phyloP scores from a whole-genome alignment of 2,797 vertebrate species.

The Premnoplex brunnescens region DNA sequence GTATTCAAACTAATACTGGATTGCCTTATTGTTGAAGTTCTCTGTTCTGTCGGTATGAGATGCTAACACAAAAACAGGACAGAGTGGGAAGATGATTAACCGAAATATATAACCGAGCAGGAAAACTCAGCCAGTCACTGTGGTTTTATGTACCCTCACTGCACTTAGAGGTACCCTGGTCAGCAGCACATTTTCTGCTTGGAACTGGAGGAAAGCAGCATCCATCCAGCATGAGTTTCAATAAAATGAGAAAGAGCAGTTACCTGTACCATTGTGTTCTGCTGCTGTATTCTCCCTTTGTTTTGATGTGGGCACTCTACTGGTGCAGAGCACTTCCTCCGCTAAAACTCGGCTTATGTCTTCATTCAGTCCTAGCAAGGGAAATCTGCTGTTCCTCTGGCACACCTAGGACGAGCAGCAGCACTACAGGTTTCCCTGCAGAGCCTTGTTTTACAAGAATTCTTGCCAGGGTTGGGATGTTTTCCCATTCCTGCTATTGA shows the following conservation, averaged over 20 bases:
- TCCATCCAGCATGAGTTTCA: background rate
- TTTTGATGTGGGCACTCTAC: background rate
- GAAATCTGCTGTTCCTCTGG: background rate
- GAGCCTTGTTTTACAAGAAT: background rate
- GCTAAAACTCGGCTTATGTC: background rate
- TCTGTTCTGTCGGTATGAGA: background rate
- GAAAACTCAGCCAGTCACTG: background rate
- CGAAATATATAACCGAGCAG: background rate
- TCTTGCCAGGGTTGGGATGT: background rate
- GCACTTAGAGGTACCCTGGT: background rate
- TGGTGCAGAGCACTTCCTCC: background rate
- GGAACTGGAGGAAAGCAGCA: background rate
- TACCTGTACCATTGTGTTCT: background rate
- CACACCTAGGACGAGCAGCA: accelerated
- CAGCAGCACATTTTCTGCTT: background rate
- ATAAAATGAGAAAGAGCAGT: background rate
- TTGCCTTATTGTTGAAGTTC: background rate
- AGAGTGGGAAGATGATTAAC: background rate
- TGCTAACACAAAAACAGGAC: background rate
- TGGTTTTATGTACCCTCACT: background rate
- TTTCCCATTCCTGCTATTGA: background rate
- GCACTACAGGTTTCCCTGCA: background rate
- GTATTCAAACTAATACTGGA: background rate
- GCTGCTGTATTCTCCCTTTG: background rate
- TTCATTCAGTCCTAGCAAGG: background rate